phyloP scores from a whole-genome alignment of 2,113 vertebrate species.

The Coregonus clupeaformis region DNA sequence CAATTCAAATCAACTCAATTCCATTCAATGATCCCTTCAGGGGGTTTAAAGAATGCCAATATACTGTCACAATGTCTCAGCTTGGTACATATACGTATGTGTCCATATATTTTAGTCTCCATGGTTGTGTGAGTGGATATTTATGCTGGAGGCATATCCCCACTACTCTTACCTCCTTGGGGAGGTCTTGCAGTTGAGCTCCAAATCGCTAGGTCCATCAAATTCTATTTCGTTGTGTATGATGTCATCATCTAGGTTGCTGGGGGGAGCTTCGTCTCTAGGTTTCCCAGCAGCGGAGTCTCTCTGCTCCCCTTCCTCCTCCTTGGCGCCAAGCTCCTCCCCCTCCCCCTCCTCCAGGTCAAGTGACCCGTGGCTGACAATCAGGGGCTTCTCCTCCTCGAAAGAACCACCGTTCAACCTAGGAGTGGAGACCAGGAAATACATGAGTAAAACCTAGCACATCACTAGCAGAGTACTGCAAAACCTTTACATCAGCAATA shows the following conservation, averaged over 20 bases:
- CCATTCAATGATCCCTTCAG: slow-evolving; percentile 16
- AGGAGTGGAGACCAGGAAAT: slow-evolving; percentile 5
- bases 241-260: slow-evolving; percentile 76
- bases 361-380: slow-evolving; percentile 80
- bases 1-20: no score
- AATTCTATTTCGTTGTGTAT: slow-evolving; percentile 82
- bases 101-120: neutral
- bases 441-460: neutral
- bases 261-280: slow-evolving; percentile 69
- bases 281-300: slow-evolving; percentile 73
- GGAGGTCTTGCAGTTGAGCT: slow-evolving; percentile 87
- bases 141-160: neutral
- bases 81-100: slow-evolving; percentile 47
- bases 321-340: slow-evolving; percentile 87
- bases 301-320: slow-evolving; percentile 80
- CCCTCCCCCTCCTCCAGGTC: slow-evolving; percentile 85
- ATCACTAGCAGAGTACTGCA: neutral
- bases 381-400: slow-evolving; percentile 86
- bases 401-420: slow-evolving; percentile 89
- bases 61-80: slow-evolving; percentile 66
- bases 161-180: slow-evolving; percentile 78
- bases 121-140: neutral
- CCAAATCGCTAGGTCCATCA: slow-evolving; percentile 78
- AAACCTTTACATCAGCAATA: no score
- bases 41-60: slow-evolving; percentile 60